Evolutionary conservation across 2,797 vertebrate species (phyloP), one percentile per base, ranked within the genome.

Genomic region (Mycteria americana): DNA sequence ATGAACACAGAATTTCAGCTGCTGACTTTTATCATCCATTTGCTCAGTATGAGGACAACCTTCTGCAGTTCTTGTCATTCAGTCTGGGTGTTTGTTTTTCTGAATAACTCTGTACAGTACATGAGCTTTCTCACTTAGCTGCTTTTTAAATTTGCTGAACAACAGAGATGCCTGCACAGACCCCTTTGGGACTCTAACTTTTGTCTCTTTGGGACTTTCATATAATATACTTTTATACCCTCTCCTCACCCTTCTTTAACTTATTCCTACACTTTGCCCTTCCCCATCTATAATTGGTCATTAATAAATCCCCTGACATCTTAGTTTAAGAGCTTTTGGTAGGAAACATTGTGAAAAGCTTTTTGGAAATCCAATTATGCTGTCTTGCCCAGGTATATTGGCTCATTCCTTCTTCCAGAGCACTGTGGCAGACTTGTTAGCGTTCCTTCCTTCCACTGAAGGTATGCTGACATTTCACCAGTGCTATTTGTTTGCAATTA

Each of bases 221-320:
- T 25, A 7, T 19, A 6, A 33, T 76, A 30, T 4, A 8, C 11
- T 85, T 65, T 18, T 15, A n/a, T 73, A 30, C 2, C 2, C 17
- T 80, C 24, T 60, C 7, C 35, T 88, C 16, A 6, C 11, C 18
- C 7, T 59, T 88, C 15, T 87, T 21, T 62, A 39, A 22, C 17
- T 90, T 75, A 18, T 41, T 94, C 13, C 6, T 73, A 18, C 2
- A 10, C 16, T 85, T 86, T 54, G 11, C 8, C 5, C 19, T 79
- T 87, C 9, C 9, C 5, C 2, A 3, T 41, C 57, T 77, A 5
- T 87, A 73, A 43, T 7, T 0, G 0, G 24, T 56, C 48, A 25
- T 35, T 87, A 85, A n/a, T 85, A 76, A 85, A 59, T 89, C 24
- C 24, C 7, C 28, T 77, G 21, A 24, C 5, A 10, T 50, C 37